These are phyloP conservation scores for Diaprepes abbreviatus DNA, from an alignment of 2,888 invertebrate species.

Conservation along the genomic window DNA sequence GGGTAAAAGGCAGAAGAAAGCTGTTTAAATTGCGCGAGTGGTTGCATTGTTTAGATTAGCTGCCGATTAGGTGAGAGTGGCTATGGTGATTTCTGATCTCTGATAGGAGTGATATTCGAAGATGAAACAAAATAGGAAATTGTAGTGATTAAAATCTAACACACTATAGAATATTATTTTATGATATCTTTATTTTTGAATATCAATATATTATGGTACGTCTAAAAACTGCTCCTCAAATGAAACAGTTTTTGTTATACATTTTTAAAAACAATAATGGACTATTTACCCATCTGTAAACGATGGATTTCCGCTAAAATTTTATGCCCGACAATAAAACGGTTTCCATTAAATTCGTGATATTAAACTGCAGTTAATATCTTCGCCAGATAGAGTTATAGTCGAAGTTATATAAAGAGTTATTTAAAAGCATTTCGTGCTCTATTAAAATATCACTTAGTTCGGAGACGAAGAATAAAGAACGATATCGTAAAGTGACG, in stretches of 20 bases:
- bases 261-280: neutral
- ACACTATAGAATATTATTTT: too few species aligned
- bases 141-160: too few species aligned
- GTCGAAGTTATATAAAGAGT: conserved; percentile 1
- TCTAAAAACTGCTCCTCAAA: too few species aligned
- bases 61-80: too few species aligned
- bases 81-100: too few species aligned
- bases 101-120: too few species aligned
- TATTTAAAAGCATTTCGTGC: conserved; percentile 15
- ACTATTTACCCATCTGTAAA: neutral
- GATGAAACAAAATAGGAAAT: too few species aligned
- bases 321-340: conserved; percentile 17
- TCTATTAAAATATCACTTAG: conserved; percentile 20
- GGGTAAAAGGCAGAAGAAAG: too few species aligned
- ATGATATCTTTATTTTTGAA: too few species aligned
- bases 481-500: conserved; percentile 18
- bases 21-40: too few species aligned
- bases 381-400: conserved; percentile 40
- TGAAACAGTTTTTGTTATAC: neutral
- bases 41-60: too few species aligned
- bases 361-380: conserved; percentile 11
- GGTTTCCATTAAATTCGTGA: neutral
- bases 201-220: too few species aligned
- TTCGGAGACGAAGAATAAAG: conserved; percentile 8
- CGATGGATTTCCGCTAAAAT: conserved; percentile 1